Base-by-base conservation (phyloP, 2,888 invertebrate species). In the Lasiommata megera region DNA sequence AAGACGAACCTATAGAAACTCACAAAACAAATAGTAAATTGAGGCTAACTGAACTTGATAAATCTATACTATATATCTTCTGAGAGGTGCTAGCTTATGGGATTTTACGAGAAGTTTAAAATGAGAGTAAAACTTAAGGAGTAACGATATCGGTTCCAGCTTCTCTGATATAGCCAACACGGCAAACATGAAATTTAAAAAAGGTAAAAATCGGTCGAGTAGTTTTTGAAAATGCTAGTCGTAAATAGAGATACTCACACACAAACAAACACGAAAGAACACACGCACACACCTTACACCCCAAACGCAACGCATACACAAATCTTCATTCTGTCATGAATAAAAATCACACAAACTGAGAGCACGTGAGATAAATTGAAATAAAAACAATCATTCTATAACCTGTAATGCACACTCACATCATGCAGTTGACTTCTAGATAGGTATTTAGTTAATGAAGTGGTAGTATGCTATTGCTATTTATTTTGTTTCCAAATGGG, bases 361-460 rank as follows among this genome's bases (percentile, higher is more conserved):
- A 47, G 12, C 57, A 55, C 60, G 60, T 55, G 52, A 36, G 12
- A 28, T 51, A 59, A 47, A 37, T 47, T 54, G 40, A 43, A 62
- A 61, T 53, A 54, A 61, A 58, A 64, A 60, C 55, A 60, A 65
- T 56, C 57, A 54, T 51, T 50, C 51, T 18, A 23, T 11, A 54
- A 58, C 41, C 43, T 43, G 17, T 47, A 54, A 50, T 38, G 38
- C 55, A 40, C 56, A 56, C 53, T 60, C 47, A 51, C 28, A 23
- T 6, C 48, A 48, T 37, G 48, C 48, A 46, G 31, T 31, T 46
- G 14, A 46, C 3, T 11, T 31, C 1, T 46, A 44, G 9, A 16
- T 44, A 44, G 9, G n/a, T 28, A 7, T 31, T 7, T 43, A 23
- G 31, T 28, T 29, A 29, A 29, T 31, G 11, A 6, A 6, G 16